Evolutionary conservation across 2,888 invertebrate species (phyloP), one percentile per base, ranked within the genome.

Genomic region (Acanthacorydalis orientalis): DNA sequence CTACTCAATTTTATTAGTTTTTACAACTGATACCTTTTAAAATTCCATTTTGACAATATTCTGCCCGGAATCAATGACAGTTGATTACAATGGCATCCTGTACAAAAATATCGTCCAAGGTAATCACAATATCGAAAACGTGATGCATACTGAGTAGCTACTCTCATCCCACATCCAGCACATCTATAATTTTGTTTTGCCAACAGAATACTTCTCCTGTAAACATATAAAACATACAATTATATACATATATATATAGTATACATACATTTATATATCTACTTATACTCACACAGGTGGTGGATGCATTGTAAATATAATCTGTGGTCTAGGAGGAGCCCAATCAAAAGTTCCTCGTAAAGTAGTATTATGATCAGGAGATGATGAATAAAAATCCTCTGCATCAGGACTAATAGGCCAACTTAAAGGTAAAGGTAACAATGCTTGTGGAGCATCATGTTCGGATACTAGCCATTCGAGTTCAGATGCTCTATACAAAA

Each of bases 261-360:
- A 23, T 23, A 23, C 23, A 23, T 23, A 6, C 23, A 23, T 6
- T 23, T 23, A 4, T 44, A 49, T 16, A 49, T 23, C 11, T 44
- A 14, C 32, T 39, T 40, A 38, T 51, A 64, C 73, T 68, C 70
- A 85, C 83, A 74, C 73, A 39, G 77, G 74, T 10, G 71, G 54
- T 4, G 79, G 77, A 67, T 86, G 85, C 48, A 80, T 68, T 2
- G 82, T 85, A 57, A 86, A 84, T 53, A 89, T 87, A 46, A 88
- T 81, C 64, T 88, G 88, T 33, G 82, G 75, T 49, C 88, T 68
- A 0, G 87, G 87, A 11, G 88, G 88, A 1, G 88, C 88, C 88
- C 88, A 89, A 57, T 83, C 83, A 43, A 72, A 63, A 11, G 83
- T 87, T 7, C 88, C 88, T 35, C 88, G 68, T 16, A 84, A 64